Evolutionary conservation across 2,113 vertebrate species (phyloP).

Genomic region (Pelvicachromis taeniatus): DNA sequence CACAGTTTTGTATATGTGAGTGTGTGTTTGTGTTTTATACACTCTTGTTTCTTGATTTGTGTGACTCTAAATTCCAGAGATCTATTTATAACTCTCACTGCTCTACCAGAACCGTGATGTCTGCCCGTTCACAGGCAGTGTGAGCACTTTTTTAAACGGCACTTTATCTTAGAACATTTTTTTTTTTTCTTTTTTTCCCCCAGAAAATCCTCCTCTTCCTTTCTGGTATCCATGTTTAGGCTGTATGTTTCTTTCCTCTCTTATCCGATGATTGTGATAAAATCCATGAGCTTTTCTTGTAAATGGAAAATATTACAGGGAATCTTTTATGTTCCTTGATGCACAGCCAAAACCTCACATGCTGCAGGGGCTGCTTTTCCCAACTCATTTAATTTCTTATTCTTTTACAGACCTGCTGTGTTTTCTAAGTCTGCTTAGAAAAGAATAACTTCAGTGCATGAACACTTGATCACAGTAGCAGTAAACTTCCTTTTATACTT

Average conservation of each 20-base stretch:
- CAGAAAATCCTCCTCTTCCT: background rate
- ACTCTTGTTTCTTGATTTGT: constrained; percentile 12
- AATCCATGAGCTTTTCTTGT: background rate
- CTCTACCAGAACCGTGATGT: constrained; percentile 21
- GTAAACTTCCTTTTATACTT: background rate
- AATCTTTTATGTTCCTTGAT: background rate
- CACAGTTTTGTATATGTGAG: background rate
- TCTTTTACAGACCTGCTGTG: background rate
- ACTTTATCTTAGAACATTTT: background rate
- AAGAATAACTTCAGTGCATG: background rate
- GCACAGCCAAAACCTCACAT: background rate
- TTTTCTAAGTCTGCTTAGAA: background rate
- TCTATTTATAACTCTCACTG: constrained; percentile 42
- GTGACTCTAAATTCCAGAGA: constrained; percentile 12
- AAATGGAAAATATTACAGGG: background rate
- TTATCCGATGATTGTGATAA: background rate
- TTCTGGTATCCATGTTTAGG: background rate
- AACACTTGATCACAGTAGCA: background rate
- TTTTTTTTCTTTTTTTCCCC: too few relatives aligned
- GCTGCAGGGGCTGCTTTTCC: background rate
- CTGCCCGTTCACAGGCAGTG: constrained; percentile 20
- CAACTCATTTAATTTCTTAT: background rate
- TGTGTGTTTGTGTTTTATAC: background rate
- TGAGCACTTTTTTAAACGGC: background rate
- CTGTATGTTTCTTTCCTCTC: background rate